Conservation (phyloP, 2,888 invertebrate genomes). For the Plagodis dolabraria region DNA sequence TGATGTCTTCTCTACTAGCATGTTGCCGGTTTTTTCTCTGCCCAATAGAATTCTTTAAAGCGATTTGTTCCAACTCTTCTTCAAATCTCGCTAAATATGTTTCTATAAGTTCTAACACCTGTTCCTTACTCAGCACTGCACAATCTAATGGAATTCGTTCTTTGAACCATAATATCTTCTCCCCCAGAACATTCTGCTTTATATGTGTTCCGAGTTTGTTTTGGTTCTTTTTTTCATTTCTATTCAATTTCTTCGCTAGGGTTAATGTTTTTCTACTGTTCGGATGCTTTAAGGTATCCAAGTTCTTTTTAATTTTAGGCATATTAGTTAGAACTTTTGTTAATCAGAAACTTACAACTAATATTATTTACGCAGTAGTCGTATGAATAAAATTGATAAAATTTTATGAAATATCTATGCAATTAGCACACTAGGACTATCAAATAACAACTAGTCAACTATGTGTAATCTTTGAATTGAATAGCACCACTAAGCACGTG, state of each 20-base stretch:
- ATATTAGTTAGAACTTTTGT: slow-evolving; percentile 50
- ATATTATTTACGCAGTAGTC: too few species aligned
- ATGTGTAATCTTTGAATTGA: too few species aligned
- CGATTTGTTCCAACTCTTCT: slow-evolving; percentile 91
- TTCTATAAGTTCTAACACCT: slow-evolving; percentile 85
- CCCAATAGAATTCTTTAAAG: slow-evolving; percentile 91
- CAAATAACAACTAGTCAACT: too few species aligned
- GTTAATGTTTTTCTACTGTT: slow-evolving; percentile 93
- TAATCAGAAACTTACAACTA: too few species aligned
- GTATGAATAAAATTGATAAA: too few species aligned
- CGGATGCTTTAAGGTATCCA: slow-evolving; percentile 89
- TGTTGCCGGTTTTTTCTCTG: slow-evolving; percentile 91
- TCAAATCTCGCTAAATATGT: slow-evolving; percentile 86
- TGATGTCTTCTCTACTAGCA: slow-evolving; percentile 91
- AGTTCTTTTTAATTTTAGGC: slow-evolving; percentile 69
- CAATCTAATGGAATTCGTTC: slow-evolving; percentile 85
- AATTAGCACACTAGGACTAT: too few species aligned
- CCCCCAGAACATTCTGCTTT: slow-evolving; percentile 89
- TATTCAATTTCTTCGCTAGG: slow-evolving; percentile 88
- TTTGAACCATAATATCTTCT: slow-evolving; percentile 92
- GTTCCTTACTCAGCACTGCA: slow-evolving; percentile 83
- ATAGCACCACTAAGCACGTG: too few species aligned
- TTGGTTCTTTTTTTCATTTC: slow-evolving; percentile 85
- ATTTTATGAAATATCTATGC: too few species aligned
- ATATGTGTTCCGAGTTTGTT: slow-evolving; percentile 87